Base-by-base conservation (phyloP, 2,888 invertebrate species). In the Platypus cylindrus region DNA sequence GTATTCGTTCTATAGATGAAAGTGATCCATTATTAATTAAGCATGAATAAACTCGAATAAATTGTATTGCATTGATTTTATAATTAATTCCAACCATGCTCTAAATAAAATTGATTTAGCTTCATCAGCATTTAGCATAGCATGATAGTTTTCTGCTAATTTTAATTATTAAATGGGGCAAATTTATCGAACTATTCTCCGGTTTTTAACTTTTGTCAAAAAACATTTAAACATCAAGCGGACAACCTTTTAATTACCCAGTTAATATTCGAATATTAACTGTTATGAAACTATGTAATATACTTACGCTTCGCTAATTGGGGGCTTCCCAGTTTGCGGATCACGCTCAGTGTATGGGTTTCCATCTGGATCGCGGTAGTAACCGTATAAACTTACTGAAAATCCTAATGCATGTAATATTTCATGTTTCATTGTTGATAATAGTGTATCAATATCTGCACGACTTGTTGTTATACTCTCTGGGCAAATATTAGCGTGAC, bases 381-480 rank as follows among this genome's bases (percentile, higher is more conserved):
- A 98, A 0, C 95, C 97, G 62, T 87, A 98, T 18, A 98, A 67
- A 24, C 93, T 93, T 2, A 94, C 86, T 9, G 95, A 95, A 65
- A 98, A 97, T 0, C 95, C 97, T 30, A 98, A 65, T 0, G 98
- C 97, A 63, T 98, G 98, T 0, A 97, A 67, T 59, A 98, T 95
- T 63, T 98, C 98, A 60, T 98, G 98, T 56, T 97, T 97, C 9
- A 98, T 93, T 0, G 95, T 97, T 2, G 95, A 93, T 48, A 94
- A 66, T 2, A 93, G 69, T 1, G 86, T 90, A 47, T 86, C 89
- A 47, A 93, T 66, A 56, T 97, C 94, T 49, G 93, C 82, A 29
- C 80, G 76, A 52, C 86, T 86, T 12, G 87, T 89, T 40, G 87
- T 90, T 44, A 98, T 80, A 51, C 89, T 89, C 13, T 83, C 77